Conservation (phyloP, 1,140 invertebrate species). For the Forficula auricularia region DNA sequence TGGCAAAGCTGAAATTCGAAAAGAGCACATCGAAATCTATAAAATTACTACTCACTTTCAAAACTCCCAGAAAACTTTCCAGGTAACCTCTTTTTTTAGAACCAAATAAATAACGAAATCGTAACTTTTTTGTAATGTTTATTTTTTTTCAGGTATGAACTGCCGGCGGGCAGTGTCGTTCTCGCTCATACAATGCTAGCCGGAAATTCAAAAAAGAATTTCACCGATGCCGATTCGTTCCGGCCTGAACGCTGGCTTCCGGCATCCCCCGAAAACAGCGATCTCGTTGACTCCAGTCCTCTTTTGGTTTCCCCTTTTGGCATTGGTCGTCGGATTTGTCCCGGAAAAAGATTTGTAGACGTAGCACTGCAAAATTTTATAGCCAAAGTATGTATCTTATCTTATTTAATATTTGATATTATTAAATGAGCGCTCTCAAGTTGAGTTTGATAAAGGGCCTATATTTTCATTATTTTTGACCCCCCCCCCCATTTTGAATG, state of each 20-base stretch:
- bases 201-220: constrained; percentile 59
- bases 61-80: no score
- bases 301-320: constrained; percentile 73
- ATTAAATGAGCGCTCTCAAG: no score
- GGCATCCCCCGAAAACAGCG: constrained; percentile 24
- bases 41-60: no score
- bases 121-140: no score
- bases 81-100: no score
- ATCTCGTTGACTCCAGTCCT: constrained; percentile 32
- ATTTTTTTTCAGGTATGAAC: constrained; percentile 5
- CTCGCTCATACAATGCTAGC: constrained; percentile 70
- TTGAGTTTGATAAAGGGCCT: no score
- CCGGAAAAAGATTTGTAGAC: constrained; percentile 64
- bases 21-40: no score
- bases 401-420: no score
- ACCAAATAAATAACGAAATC: no score
- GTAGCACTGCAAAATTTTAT: constrained; percentile 54
- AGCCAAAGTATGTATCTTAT: constrained; percentile 49
- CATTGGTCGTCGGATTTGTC: constrained; percentile 60
- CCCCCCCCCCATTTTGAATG: no score
- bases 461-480: no score
- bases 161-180: constrained; percentile 40
- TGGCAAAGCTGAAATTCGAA: no score
- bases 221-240: constrained; percentile 52
- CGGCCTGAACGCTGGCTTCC: constrained; percentile 64